These are phyloP conservation scores for Tiliqua scincoides DNA, from an alignment of 2,113 vertebrate species.

Conservation along the genomic window DNA sequence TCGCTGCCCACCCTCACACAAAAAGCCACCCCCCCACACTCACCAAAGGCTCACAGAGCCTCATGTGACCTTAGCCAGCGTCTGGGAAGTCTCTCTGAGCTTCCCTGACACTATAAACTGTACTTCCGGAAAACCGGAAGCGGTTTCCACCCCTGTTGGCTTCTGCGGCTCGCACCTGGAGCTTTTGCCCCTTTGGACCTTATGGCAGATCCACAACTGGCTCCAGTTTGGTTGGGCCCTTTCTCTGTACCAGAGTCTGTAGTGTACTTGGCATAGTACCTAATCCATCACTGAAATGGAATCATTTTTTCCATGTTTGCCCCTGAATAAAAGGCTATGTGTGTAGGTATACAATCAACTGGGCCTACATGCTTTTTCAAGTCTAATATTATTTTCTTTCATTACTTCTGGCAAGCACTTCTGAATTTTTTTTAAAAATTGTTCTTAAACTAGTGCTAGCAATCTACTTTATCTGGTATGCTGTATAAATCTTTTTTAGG, in stretches of 20 bases:
- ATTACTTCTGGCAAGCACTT: background rate
- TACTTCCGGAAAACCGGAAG: no score
- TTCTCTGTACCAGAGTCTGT: background rate
- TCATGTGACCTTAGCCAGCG: no score
- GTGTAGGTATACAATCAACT: background rate
- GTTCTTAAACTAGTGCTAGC: background rate
- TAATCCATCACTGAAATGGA: background rate
- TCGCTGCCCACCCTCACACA: no score
- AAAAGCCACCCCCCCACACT: no score
- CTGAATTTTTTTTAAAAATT: background rate
- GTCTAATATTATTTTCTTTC: background rate
- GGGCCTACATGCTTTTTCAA: background rate
- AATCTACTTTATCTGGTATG: background rate
- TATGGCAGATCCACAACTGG: no score
- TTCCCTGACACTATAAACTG: no score
- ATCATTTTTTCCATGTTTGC: background rate
- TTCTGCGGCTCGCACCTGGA: no score
- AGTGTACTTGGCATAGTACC: background rate
- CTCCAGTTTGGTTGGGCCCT: background rate
- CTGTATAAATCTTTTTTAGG: background rate
- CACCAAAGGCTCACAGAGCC: no score
- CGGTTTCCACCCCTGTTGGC: no score
- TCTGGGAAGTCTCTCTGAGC: no score
- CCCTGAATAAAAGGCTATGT: background rate
- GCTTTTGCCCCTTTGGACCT: no score